Conservation (phyloP, 2,797 vertebrate species). For the Oreochromis mossambicus region DNA sequence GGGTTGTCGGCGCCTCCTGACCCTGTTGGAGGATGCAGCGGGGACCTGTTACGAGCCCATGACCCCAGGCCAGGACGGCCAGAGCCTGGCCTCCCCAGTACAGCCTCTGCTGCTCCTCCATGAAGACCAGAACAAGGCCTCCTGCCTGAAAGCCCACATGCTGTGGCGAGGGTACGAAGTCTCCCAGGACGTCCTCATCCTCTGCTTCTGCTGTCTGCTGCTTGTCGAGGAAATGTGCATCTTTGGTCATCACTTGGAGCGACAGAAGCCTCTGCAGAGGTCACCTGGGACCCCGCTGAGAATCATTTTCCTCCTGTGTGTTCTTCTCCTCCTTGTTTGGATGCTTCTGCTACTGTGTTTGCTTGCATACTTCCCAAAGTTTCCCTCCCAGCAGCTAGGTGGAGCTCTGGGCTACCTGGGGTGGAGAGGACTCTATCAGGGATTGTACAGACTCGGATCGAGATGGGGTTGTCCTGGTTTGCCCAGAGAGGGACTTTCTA, state of each 20-base stretch:
- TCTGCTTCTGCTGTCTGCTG: constrained; percentile 81
- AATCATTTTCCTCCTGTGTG: constrained; percentile 80
- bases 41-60: constrained; percentile 80
- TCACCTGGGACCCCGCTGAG: constrained; percentile 64
- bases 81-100: not conserved
- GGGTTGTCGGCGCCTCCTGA: constrained; percentile 61
- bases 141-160: constrained; percentile 76
- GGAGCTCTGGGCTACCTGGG: constrained; percentile 78
- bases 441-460: constrained; percentile 71
- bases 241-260: constrained; percentile 70
- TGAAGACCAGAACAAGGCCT: constrained; percentile 70
- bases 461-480: constrained; percentile 74
- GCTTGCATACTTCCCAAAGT: constrained; percentile 78
- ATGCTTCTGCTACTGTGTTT: constrained; percentile 80
- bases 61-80: not conserved
- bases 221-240: constrained; percentile 78
- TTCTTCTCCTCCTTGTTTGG: constrained; percentile 75
- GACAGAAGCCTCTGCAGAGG: constrained; percentile 11
- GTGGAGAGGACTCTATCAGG: constrained; percentile 81
- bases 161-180: constrained; percentile 81
- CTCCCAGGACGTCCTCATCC: constrained; percentile 80
- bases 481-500: constrained; percentile 70
- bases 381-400: constrained; percentile 81
- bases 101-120: constrained; percentile 73
- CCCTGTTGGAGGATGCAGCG: constrained; percentile 77